Base-by-base conservation (phyloP, 2,797 vertebrate species). In the Halcyon badia region DNA sequence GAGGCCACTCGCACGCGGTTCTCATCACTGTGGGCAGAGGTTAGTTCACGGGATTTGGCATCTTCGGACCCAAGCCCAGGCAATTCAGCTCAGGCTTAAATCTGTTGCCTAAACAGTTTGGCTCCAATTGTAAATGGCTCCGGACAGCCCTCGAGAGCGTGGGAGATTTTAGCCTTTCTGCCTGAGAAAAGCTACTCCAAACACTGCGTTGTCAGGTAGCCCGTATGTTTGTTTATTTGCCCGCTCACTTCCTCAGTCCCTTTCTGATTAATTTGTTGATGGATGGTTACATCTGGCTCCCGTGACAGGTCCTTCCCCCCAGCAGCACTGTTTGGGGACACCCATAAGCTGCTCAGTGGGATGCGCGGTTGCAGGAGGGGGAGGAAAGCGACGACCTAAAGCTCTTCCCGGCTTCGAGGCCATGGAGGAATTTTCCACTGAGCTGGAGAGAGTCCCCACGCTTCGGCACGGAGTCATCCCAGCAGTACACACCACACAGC, bases 21-120 rank as follows among this genome's bases (percentile, higher is more conserved):
- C 95, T 94, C 95, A 95, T 68, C 82, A n/a, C 58, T 92, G 79
- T 49, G 89, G 85, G 84, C 52, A 76, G 73, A 72, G 51, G 73
- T 84, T 84, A 93, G 18, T 60, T 82, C 5, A 5, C 9, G 0
- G 72, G 66, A 94, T 89, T 91, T 89, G 91, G 93, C 88, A 82
- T 96, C 82, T 94, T 83, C 58, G 5, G 69, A 84, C 72, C 62
- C 76, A 31, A 78, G 33, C 33, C 76, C n/a, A 57, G 89, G 83
- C 72, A 51, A n/a, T 92, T 84, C 62, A 78, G 30, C 42, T 69
- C 80, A 58, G 58, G 77, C 68, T 90, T 66, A 41, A 87, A 84
- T 80, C 83, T 51, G 37, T 49, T 80, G 83, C 87, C 81, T 90
- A 62, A 94, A 65, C 28, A 58, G 2, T 72, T 78, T 95, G 62